A percentile compares a stretch with the other conserved stretches of the same genome.
These are phyloP conservation scores for Nycticebus coucang DNA, from an alignment of 2,113 vertebrate genomes.

Conservation along the genomic window DNA sequence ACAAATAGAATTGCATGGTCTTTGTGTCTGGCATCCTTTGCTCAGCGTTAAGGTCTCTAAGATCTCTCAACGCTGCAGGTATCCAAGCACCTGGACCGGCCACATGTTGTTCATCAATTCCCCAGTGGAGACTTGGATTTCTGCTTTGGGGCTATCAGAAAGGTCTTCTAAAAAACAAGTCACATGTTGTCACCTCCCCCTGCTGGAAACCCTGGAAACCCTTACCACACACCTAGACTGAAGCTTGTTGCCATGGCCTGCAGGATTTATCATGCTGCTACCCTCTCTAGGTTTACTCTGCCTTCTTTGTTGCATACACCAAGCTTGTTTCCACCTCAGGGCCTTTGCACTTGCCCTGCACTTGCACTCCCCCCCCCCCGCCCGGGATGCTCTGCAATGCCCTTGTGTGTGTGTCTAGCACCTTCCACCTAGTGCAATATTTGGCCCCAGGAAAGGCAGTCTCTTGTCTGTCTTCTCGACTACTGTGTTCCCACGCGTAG, in stretches of 20 bases:
- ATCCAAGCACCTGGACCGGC: accelerated
- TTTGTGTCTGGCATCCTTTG: neutral
- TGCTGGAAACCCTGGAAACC: neutral
- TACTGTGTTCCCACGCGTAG: neutral
- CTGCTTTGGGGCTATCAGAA: neutral
- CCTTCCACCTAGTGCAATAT: neutral
- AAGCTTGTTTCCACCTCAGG: neutral
- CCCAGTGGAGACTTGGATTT: neutral
- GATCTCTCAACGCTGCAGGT: neutral
- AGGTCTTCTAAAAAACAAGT: neutral
- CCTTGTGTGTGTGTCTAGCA: neutral
- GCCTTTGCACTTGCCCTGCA: neutral
- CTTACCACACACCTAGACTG: neutral
- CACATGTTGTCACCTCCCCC: neutral
- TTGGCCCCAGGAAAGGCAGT: neutral
- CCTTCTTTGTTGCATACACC: neutral
- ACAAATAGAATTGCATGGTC: neutral
- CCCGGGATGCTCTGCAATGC: neutral
- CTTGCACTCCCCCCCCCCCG: accelerated
- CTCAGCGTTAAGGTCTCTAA: neutral
- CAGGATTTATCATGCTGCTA: neutral
- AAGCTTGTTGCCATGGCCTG: neutral
- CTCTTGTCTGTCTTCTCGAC: neutral
- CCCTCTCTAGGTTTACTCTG: neutral
- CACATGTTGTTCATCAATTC: neutral